Base-by-base conservation (phyloP, 2,888 invertebrate genomes). In the Noctua janthe region DNA sequence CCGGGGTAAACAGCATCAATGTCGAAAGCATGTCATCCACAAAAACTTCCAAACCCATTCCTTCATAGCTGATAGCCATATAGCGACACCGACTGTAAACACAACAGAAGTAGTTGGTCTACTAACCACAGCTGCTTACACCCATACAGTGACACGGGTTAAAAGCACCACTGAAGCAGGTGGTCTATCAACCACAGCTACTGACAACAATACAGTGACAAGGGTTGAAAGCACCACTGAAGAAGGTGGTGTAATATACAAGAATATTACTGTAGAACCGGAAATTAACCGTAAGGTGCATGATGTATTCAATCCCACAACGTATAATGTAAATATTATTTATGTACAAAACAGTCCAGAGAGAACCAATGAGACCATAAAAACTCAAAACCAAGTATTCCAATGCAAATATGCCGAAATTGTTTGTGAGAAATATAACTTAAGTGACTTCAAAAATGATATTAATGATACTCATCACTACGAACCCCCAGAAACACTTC, bases 351-450 rank as follows among this genome's bases (percentile, higher is more conserved):
- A 70, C 23, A 56, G 1, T 69, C 54, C 75, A 15, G 20, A 35
- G 1, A 29, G 3, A 35, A 66, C 1, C 13, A 3, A 29, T 8
- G n/a, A 62, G 39, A 29, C 17, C 23, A n/a, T 23, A 29, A 47
- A 69, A 69, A 35, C 66, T 66, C 66, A 17, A 4, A 67, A 54
- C 51, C 17, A 67, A 64, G 56, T 15, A 64, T 17, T 81, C 2
- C 1, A 15, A 4, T 86, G 87, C 67, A 43, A 71, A 62, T 67
- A 77, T 67, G 82, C 78, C 3, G 78, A 86, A 81, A 78, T 17
- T 29, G n/a, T 74, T 29, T 86, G 86, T 62, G 3, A 51, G 6
- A 69, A n/a, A 29, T 0, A 66, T 13, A 72, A 10, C 43, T 64
- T 47, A 59, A 49, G 13, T 62, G 17, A 51, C 7, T 5, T 39